A percentile compares a stretch with the other conserved stretches of the same genome.
phyloP scores from a whole-genome alignment of 2,888 invertebrate species.

The Drosophila ustulata region DNA sequence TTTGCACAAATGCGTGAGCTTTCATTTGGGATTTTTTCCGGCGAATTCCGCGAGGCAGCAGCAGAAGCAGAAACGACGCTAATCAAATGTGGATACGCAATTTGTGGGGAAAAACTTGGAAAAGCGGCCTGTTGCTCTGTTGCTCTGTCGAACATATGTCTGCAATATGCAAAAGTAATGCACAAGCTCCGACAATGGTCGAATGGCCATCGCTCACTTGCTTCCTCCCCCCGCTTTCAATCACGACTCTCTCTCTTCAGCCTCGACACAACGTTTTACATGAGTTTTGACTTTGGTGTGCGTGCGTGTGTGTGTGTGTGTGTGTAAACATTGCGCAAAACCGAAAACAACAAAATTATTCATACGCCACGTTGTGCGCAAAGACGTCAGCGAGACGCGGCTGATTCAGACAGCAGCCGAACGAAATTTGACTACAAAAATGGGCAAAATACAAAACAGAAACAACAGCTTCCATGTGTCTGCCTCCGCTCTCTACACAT shows the following conservation, averaged over 20 bases:
- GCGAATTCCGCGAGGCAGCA: slow-evolving; percentile 50
- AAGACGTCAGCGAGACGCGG: slow-evolving; percentile 66
- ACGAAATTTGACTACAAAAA: slow-evolving; percentile 78
- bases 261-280: slow-evolving; percentile 54
- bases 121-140: slow-evolving; percentile 58
- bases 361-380: slow-evolving; percentile 73
- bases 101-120: slow-evolving; percentile 21
- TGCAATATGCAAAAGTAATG: slow-evolving; percentile 80
- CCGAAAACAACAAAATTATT: slow-evolving; percentile 67
- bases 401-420: slow-evolving; percentile 70
- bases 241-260: slow-evolving; percentile 19
- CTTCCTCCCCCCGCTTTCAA: not conserved
- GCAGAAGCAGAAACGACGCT: slow-evolving; percentile 19
- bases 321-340: slow-evolving; percentile 76
- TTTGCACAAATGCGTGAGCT: slow-evolving; percentile 77
- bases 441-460: slow-evolving; percentile 75
- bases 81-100: slow-evolving; percentile 44
- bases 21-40: slow-evolving; percentile 57
- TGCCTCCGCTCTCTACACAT: slow-evolving; percentile 17
- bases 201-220: slow-evolving; percentile 34
- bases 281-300: slow-evolving; percentile 74
- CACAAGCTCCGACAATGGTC: slow-evolving; percentile 60
- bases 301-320: slow-evolving; percentile 32
- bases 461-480: slow-evolving; percentile 31
- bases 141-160: slow-evolving; percentile 73